phyloP scores from a whole-genome alignment of 2,113 vertebrate genomes.

The Colinus virginianus region DNA sequence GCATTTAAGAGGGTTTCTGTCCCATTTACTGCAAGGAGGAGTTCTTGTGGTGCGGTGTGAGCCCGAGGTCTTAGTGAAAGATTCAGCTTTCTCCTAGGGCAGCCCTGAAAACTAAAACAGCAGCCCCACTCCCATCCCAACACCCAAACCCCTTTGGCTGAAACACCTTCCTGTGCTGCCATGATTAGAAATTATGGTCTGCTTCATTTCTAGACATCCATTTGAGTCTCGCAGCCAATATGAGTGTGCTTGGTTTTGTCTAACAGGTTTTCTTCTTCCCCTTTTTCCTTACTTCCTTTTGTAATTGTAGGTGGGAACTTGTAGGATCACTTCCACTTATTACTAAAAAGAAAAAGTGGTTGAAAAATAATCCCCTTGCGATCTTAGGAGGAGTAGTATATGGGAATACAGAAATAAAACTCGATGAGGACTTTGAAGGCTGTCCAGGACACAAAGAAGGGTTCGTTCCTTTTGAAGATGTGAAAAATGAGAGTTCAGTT shows the following conservation, averaged over 20 bases:
- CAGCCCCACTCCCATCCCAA: neutral
- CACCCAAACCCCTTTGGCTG: neutral
- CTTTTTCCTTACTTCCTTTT: neutral
- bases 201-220: neutral
- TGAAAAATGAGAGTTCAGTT: conserved; percentile 40
- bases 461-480: conserved; percentile 46
- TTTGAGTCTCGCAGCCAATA: neutral
- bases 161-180: neutral
- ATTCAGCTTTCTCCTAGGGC: neutral
- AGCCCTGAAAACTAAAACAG: neutral
- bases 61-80: neutral
- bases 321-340: neutral
- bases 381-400: neutral
- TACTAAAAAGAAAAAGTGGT: neutral
- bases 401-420: conserved; percentile 5
- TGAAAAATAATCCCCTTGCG: conserved; percentile 10
- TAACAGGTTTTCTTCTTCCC: neutral
- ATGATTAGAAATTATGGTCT: neutral
- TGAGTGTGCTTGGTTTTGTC: neutral
- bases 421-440: conserved; percentile 30
- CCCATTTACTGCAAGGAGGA: neutral
- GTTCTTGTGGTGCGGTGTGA: neutral
- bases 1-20: neutral
- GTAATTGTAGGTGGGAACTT: neutral
- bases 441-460: neutral